These are phyloP conservation scores for Pemphigus obesinymphae DNA, from an alignment of 1,140 invertebrate genomes.

Conservation along the genomic window DNA sequence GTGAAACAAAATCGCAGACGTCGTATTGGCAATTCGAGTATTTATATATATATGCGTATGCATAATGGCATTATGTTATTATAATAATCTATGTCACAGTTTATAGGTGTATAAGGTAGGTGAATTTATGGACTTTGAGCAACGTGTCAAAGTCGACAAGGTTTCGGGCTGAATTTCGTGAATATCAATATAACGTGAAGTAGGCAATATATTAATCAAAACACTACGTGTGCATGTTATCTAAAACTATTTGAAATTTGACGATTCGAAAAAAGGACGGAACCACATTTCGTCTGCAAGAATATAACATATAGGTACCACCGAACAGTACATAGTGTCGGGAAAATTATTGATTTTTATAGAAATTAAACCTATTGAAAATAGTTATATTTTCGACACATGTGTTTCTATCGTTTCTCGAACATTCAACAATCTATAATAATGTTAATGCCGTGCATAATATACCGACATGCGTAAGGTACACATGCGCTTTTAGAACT, in stretches of 20 bases:
- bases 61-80: too few species aligned
- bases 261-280: neutral
- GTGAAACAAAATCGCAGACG: too few species aligned
- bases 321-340: too few species aligned
- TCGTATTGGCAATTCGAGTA: slow-evolving; percentile 16
- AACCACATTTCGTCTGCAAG: neutral
- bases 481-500: neutral
- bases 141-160: neutral
- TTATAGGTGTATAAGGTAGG: neutral
- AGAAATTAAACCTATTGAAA: neutral
- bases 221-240: neutral
- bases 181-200: neutral
- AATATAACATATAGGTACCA: too few species aligned
- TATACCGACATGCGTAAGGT: neutral
- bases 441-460: neutral
- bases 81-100: too few species aligned
- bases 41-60: too few species aligned
- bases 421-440: neutral
- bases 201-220: neutral
- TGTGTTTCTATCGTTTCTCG: neutral
- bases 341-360: too few species aligned
- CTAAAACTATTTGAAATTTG: neutral
- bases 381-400: neutral
- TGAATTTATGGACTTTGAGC: neutral
- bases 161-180: neutral